Conservation (phyloP, 2,888 invertebrate genomes). For the Escarpia spicata region DNA sequence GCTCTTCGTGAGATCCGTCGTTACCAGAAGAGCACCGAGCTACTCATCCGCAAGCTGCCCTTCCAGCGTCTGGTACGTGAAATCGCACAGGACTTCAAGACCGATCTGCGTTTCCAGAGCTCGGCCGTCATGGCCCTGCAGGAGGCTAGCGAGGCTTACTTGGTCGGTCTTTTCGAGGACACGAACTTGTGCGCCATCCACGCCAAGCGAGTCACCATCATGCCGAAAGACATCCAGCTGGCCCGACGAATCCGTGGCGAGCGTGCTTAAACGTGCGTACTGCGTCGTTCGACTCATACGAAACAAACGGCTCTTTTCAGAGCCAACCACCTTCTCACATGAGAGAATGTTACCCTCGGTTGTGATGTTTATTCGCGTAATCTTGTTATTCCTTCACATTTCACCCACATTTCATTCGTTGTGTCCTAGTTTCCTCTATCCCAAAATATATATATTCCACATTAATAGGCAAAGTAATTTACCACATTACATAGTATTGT, state of each 20-base stretch:
- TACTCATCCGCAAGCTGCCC: conserved; percentile 64
- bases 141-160: conserved; percentile 41
- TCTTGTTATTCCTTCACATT: too few relatives aligned
- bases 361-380: neutral
- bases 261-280: conserved; percentile 69
- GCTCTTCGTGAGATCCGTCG: conserved; percentile 65
- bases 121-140: conserved; percentile 65
- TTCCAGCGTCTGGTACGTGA: conserved; percentile 65
- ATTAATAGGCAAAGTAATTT: too few relatives aligned
- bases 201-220: conserved; percentile 96
- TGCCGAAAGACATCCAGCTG: conserved; percentile 97
- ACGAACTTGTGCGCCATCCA: conserved; percentile 98
- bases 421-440: too few relatives aligned
- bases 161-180: conserved; percentile 89
- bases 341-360: neutral
- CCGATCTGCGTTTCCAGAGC: conserved; percentile 65
- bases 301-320: conserved; percentile 4
- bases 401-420: too few relatives aligned
- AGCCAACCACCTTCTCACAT: neutral
- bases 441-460: too few relatives aligned
- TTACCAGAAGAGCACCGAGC: conserved; percentile 65
- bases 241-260: conserved; percentile 96
- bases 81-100: conserved; percentile 67
- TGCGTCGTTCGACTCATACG: neutral
- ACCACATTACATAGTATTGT: too few relatives aligned